Evolutionary conservation across 2,113 vertebrate genomes (phyloP).

Genomic region (Pelecanus crispus): DNA sequence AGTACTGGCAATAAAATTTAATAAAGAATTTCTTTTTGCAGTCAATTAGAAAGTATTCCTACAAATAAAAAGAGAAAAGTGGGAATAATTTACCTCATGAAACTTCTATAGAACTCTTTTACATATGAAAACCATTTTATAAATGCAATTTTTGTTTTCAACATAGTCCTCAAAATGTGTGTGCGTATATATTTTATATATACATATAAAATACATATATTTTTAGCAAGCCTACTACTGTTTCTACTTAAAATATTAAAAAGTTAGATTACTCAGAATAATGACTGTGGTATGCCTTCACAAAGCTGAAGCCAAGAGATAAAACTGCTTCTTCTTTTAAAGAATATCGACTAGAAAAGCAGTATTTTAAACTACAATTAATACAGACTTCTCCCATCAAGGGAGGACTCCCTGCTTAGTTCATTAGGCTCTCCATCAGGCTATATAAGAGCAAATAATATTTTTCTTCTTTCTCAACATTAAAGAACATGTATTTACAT

Average conservation of each 20-base stretch:
- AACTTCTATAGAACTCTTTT: neutral
- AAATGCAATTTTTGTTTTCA: neutral
- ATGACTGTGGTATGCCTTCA: neutral
- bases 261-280: neutral
- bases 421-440: neutral
- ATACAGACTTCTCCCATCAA: neutral
- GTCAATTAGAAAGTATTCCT: neutral
- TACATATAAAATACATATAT: neutral
- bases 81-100: neutral
- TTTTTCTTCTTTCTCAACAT: neutral
- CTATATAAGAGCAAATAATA: neutral
- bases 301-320: neutral
- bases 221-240: neutral
- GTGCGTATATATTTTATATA: neutral
- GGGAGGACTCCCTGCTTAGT: neutral
- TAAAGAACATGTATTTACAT: neutral
- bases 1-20: neutral
- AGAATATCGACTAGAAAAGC: neutral
- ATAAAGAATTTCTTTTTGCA: neutral
- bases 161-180: neutral
- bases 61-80: neutral
- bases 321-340: neutral
- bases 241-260: neutral
- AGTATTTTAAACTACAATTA: neutral
- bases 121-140: neutral